Base-by-base conservation (phyloP, 2,113 vertebrate species). In the Cynopterus brachyotis region DNA sequence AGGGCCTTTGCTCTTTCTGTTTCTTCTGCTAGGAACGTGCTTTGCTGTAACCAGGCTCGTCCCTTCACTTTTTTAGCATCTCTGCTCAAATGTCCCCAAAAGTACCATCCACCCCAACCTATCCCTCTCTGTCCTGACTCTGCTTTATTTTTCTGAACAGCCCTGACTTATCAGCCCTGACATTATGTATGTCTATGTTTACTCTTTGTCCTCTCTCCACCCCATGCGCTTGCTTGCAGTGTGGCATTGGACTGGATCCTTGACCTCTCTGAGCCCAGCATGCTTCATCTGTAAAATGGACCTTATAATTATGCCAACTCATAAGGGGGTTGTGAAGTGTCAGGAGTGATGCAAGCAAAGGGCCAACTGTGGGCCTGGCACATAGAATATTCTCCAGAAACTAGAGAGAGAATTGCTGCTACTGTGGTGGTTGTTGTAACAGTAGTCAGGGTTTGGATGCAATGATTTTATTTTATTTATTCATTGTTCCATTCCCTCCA, bases 361-460 rank as follows among this genome's bases (percentile, higher is more conserved):
- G 9, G 20, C 55, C 47, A n/a, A 19, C n/a, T 17, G 19, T 37
- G 22, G 12, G 37, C 13, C 59, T 69, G 81, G 53, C 30, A 53
- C 0, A 0, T 19, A 55, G 55, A n/a, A 6, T 15, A 3, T 20
- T 12, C 10, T 45, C 28, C 9, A 10, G 47, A 69, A 73, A 55
- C 3, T 24, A 88, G 60, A 86, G 47, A 8, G 6, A 10, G 0
- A 4, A 60, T 70, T 64, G 2, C 35, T 87, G 42, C 32, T 15
- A 12, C 24, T 9, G 28, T 28, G 6, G 22, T 8, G 28, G 11
- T 24, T 30, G 9, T 16, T 28, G 3, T 13, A 42, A 32, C 1
- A 28, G 37, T 28, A 22, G 32, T 22, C n/a, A 20, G 62, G 37
- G 5, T 24, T 32, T 30, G 6, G 24, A 22, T 9, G 62, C 10